Base-by-base conservation (phyloP, 2,113 vertebrate genomes). In the Marmota monax region DNA sequence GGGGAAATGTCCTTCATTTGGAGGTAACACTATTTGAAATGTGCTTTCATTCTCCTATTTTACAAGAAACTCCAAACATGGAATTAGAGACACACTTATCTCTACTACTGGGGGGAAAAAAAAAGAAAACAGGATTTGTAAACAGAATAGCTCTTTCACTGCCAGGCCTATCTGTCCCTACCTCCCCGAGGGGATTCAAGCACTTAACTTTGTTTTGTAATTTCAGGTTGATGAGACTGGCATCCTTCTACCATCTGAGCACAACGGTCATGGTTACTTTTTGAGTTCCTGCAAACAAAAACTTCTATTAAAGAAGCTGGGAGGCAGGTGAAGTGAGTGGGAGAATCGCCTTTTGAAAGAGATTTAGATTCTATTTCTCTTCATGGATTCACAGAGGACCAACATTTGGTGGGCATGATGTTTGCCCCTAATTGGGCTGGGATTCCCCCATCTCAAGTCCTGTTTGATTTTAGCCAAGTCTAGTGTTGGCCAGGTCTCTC, bases 171-270 rank as follows among this genome's bases (percentile, higher is more conserved):
- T 61, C 82, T 51, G 87, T 90, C 74, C 69, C 87, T 70, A 84
- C 82, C 69, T 97, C 94, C 97, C 95, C 23, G 32, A 88, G 88
- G 95, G 96, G 42, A 89, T 92, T 92, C 82, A 34, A 94, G 96
- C 95, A 89, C 94, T 97, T 96, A 90, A 51, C 92, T 95, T 92
- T 90, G 95, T 94, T 96, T 96, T 96, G 94, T 96, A 88, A 94
- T 82, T 92, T 83, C 78, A 80, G 91, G 86, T 90, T 79, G 74
- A 51, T 45, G 65, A 61, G 88, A 51, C 56, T 42, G 56, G 91
- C 70, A 69, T 83, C 53, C 48, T 67, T 92, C 86, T 72, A 80
- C 90, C 45, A 39, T 78, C 82, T 18, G 23, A 92, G 48, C 53
- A 27, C 22, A 16, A 27, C 76, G 58, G 58, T 76, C 92, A 63